A percentile compares a stretch with the other conserved stretches of the same genome.
Conservation (phyloP, 2,113 vertebrate genomes). For the Sylvilagus bachmani region DNA sequence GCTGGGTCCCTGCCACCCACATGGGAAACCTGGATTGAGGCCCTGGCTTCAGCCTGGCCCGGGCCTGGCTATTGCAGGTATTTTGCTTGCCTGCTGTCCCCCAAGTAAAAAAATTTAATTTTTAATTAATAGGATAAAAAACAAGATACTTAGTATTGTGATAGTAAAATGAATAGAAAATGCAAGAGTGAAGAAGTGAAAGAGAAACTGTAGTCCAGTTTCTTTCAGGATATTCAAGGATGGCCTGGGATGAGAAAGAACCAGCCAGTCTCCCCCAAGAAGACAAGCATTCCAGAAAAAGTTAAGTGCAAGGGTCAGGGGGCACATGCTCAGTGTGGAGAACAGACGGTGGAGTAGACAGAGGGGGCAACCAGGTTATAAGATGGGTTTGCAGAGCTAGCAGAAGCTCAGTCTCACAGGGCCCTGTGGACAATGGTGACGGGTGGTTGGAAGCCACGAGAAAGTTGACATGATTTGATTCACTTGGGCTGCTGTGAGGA, state of each 20-base stretch:
- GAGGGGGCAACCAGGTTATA: neutral
- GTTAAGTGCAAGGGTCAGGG: neutral
- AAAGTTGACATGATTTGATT: neutral
- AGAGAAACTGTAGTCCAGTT: neutral
- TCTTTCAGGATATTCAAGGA: neutral
- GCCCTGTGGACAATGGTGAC: neutral
- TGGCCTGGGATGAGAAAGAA: neutral
- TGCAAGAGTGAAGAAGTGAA: neutral
- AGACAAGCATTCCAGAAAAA: neutral
- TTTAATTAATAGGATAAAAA: neutral
- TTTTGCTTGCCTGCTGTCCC: no score
- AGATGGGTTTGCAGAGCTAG: neutral
- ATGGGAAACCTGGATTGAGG: no score
- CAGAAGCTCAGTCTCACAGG: neutral
- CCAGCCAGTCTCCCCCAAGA: neutral
- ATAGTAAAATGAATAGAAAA: neutral
- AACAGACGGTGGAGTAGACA: neutral
- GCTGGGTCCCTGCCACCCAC: no score
- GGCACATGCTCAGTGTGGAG: neutral
- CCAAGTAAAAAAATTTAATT: no score
- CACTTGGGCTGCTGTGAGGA: neutral
- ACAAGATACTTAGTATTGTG: neutral
- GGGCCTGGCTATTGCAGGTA: no score
- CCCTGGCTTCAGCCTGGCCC: no score
- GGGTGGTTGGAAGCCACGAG: neutral